Evolutionary conservation across 2,113 vertebrate species (phyloP).

Genomic region (Anolis sagrei): DNA sequence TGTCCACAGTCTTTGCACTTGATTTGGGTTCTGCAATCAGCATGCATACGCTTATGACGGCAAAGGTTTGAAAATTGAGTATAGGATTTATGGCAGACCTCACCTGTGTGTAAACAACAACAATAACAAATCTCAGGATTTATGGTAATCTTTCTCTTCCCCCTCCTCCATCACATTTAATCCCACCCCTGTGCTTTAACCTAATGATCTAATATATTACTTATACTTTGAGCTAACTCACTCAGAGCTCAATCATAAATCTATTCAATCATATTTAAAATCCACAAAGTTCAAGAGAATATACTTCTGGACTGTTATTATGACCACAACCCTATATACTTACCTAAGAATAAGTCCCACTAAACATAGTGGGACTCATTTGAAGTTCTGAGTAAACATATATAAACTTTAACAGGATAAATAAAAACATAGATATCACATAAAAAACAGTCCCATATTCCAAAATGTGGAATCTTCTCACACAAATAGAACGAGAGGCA

Average conservation of each 20-base stretch:
- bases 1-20: conserved; percentile 99
- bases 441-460: conserved; percentile 50
- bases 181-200: conserved; percentile 45
- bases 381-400: not conserved
- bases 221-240: conserved; percentile 64
- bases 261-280: not conserved
- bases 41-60: conserved; percentile 99
- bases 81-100: conserved; percentile 99
- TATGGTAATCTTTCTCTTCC: conserved; percentile 72
- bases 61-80: conserved; percentile 99
- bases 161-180: conserved; percentile 7
- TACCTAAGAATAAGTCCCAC: not conserved
- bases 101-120: conserved; percentile 89
- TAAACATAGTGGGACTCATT: not conserved
- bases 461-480: conserved; percentile 66
- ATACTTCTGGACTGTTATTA: not conserved
- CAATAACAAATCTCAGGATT: conserved; percentile 82
- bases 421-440: conserved; percentile 42
- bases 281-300: not conserved
- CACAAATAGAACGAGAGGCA: conserved; percentile 67
- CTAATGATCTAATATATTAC: conserved; percentile 71
- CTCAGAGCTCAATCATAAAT: conserved; percentile 49
- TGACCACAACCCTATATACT: not conserved
- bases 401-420: conserved; percentile 31
- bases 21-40: conserved; percentile 99